phyloP scores from a whole-genome alignment of 2,888 invertebrate species.

The Orthosia incerta region DNA sequence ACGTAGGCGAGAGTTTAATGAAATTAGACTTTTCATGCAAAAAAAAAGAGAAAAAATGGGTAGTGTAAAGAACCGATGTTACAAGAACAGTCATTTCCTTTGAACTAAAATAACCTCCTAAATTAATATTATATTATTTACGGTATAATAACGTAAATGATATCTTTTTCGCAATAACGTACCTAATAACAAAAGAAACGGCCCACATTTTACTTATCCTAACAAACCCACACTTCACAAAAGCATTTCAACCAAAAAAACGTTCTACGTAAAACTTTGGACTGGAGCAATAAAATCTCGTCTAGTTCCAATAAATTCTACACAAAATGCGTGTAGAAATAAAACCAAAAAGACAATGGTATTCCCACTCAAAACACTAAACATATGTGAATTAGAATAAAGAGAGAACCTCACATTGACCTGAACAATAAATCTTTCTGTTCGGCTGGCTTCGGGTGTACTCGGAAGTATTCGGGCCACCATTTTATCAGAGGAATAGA shows the following conservation, averaged over 20 bases:
- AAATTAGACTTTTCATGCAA: neutral
- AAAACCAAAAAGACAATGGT: slow-evolving; percentile 51
- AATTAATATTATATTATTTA: no score
- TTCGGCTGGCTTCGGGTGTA: slow-evolving; percentile 35
- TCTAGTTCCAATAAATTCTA: slow-evolving; percentile 46
- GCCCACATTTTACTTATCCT: slow-evolving; percentile 5
- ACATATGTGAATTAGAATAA: slow-evolving; percentile 63
- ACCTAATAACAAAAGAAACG: slow-evolving; percentile 7
- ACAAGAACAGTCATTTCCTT: slow-evolving; percentile 6
- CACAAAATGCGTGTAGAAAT: slow-evolving; percentile 44
- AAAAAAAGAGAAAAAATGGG: neutral
- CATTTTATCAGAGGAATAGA: slow-evolving; percentile 42
- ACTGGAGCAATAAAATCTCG: slow-evolving; percentile 24
- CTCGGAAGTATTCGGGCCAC: slow-evolving; percentile 41
- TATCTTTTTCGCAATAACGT: neutral
- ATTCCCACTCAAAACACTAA: slow-evolving; percentile 53
- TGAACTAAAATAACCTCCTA: neutral
- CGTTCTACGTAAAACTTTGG: slow-evolving; percentile 2
- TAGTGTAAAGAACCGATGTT: neutral
- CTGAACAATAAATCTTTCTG: slow-evolving; percentile 60
- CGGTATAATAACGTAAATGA: slow-evolving; percentile 12
- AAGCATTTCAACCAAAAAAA: slow-evolving; percentile 14
- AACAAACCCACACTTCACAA: slow-evolving; percentile 5
- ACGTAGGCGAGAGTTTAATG: slow-evolving; percentile 7
- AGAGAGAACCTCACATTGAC: slow-evolving; percentile 55